Base-by-base conservation (phyloP, 2,113 vertebrate genomes). In the Pelvicachromis taeniatus region DNA sequence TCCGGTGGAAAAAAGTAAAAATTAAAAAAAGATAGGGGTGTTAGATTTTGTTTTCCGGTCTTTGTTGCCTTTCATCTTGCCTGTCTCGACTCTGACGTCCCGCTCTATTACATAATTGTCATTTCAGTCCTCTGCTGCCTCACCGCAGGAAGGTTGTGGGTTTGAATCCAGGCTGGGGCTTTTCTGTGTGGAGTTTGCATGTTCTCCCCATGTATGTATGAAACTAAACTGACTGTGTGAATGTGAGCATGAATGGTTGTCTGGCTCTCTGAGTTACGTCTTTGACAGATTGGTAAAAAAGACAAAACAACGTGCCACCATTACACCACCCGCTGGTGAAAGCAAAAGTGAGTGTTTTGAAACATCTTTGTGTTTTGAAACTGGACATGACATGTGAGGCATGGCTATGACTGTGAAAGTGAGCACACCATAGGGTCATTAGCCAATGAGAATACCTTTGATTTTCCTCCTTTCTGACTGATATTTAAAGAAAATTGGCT, bases 281-380 rank as follows among this genome's bases (percentile, higher is more conserved):
- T 68, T 42, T 70, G 38, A 70, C 38, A 70, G 38, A 45, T 45
- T 70, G 63, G 59, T 38, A 38, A 3, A 38, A 63, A 13, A 0
- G 19, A 63, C 19, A 38, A 63, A 38, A 33, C 2, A 38, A 38
- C 0, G 33, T 63, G 10, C 2, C 63, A 45, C 38, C n/a, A 45
- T 70, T 42, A 45, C 38, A 1, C 3, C 63, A 6, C 38, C 0
- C 21, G 1, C 21, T 45, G 21, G 0, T 70, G n/a, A 45, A 45
- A 42, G 63, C 38, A 21, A 70, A 70, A 70, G 8, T 45, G 12
- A 68, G 38, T 26, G 7, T 68, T 23, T 26, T 42, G 7, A n/a
- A n/a, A n/a, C 7, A 68, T 45, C 38, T 0, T 16, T 14, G 38
- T 68, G 21, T 42, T 70, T 45, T 68, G 63, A 42, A 68, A 42